Evolutionary conservation across 2,888 invertebrate species (phyloP), one percentile per base, ranked within the genome.

Genomic region (Metopia argyrocephala): DNA sequence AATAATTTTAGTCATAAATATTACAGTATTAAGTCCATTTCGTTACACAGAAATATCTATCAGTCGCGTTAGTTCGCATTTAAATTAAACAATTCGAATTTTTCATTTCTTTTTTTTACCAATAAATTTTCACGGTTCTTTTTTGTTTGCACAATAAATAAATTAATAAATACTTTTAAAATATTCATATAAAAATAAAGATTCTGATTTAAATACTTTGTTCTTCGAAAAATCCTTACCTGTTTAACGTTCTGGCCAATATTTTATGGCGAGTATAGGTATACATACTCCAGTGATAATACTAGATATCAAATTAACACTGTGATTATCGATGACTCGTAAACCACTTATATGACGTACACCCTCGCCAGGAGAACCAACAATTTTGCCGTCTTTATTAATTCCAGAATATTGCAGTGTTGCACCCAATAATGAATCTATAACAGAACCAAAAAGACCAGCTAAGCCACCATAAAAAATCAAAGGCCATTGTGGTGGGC

Each of bases 391-490:
- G 78, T 92, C 91, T 82, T 93, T 92, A 87, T 95, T 93, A 23
- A 94, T 87, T 92, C 97, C 97, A 85, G 97, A 96, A 89, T 93
- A 97, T 90, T 97, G 97, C 54, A 96, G 87, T 6, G 95, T 94
- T 3, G 96, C 97, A 57, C 97, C 97, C 52, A 97, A 90, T 31
- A 96, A 78, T 0, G 97, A 97, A 89, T 97, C 97, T 69, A 97
- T 91, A 0, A 96, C 78, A 75, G 96, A 96, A 1, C 97, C 97
- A 31, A 95, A 86, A 6, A 97, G 91, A 0, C 97, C 97, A 45
- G 93, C 94, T 12, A 95, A 85, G 0, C 93, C 94, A 7, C 95
- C 96, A 84, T 94, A 91, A 1, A 94, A 64, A 68, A 97, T 92
- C 1, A 97, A 90, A 0, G 96, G 96, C 95, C 95, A 96, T 87